Evolutionary conservation across 2,888 invertebrate species (phyloP).

Genomic region (Fabriciana adippe): DNA sequence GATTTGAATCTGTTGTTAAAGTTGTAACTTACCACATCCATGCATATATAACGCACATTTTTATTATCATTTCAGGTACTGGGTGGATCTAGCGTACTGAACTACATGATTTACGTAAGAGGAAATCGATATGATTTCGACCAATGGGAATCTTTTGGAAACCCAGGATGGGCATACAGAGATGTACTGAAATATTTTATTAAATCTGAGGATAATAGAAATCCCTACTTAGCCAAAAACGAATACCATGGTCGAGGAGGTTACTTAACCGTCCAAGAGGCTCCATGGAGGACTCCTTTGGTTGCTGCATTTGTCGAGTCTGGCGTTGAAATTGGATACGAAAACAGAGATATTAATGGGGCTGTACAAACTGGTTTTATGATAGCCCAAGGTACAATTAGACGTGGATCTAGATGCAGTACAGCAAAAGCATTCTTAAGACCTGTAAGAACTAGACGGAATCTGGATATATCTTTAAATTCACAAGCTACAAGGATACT

Average conservation of each 20-base stretch:
- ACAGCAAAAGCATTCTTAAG: constrained; percentile 94
- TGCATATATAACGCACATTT: not conserved
- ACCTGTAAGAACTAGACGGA: constrained; percentile 88
- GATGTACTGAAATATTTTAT: constrained; percentile 93
- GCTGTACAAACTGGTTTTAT: constrained; percentile 90
- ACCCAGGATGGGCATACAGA: constrained; percentile 93
- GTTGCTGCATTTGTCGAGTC: constrained; percentile 92
- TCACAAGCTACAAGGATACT: constrained; percentile 89
- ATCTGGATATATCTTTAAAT: constrained; percentile 91
- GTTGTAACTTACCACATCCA: too few species aligned
- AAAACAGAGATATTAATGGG: constrained; percentile 91
- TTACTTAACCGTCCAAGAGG: constrained; percentile 89
- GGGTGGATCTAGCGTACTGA: constrained; percentile 93
- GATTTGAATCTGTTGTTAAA: too few species aligned
- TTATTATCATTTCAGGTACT: constrained; percentile 81
- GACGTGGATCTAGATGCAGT: constrained; percentile 90
- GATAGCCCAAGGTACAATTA: constrained; percentile 91
- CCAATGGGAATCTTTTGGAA: constrained; percentile 92
- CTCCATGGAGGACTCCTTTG: constrained; percentile 91
- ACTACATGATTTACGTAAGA: constrained; percentile 95
- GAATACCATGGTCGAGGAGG: constrained; percentile 89
- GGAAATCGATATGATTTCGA: constrained; percentile 94
- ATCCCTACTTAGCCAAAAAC: constrained; percentile 89
- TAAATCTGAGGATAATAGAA: constrained; percentile 94
- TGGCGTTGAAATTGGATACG: constrained; percentile 91